phyloP scores from a whole-genome alignment of 2,113 vertebrate genomes.

The Onychostoma macrolepis region DNA sequence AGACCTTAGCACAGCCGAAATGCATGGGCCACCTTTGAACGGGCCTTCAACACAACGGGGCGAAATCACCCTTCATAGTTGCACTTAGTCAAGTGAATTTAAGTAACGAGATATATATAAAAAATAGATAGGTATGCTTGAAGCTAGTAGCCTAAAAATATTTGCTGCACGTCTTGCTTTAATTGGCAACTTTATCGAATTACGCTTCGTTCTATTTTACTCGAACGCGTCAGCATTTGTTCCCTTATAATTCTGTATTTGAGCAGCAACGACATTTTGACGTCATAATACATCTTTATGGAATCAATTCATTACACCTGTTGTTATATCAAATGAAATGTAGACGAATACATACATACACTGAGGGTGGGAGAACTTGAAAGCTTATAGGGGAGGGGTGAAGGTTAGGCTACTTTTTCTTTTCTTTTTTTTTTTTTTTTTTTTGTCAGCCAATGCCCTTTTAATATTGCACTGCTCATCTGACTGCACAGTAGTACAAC shows the following conservation, averaged over 20 bases:
- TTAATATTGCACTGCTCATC: slow-evolving; percentile 98
- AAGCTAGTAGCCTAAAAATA: neutral
- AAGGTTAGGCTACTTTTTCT: slow-evolving; percentile 45
- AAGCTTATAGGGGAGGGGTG: slow-evolving; percentile 25
- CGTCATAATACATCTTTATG: neutral
- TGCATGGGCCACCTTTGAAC: neutral
- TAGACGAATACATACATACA: neutral
- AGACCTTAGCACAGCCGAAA: slow-evolving; percentile 78
- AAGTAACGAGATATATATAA: neutral
- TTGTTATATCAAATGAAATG: slow-evolving; percentile 6
- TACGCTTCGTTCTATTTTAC: neutral
- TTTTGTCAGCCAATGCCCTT: slow-evolving; percentile 94
- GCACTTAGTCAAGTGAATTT: neutral
- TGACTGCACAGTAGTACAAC: slow-evolving; percentile 94
- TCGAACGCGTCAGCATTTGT: neutral
- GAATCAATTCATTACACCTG: slow-evolving; percentile 10
- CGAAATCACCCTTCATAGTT: neutral
- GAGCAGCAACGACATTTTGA: slow-evolving; percentile 11
- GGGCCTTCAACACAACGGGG: neutral
- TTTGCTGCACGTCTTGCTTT: neutral
- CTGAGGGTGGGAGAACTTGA: slow-evolving; percentile 29
- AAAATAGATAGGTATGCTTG: neutral
- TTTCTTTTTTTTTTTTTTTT: slow-evolving; percentile 51
- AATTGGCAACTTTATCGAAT: neutral
- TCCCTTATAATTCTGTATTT: neutral